phyloP scores from a whole-genome alignment of 2,888 invertebrate species.

The Lucinisca nassula region DNA sequence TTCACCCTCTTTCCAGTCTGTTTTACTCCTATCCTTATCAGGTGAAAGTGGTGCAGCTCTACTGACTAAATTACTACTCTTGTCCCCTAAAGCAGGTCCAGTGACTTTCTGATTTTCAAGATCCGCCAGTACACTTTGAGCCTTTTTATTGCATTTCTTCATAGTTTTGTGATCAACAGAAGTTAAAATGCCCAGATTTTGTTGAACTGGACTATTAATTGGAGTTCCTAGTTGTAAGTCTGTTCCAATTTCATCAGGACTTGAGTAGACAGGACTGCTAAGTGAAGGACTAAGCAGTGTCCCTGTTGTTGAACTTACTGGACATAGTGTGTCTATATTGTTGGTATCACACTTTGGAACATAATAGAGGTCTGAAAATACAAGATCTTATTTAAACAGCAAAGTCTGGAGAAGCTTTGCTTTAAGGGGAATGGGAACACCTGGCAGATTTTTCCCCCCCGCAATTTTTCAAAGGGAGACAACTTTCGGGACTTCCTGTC shows the following conservation, averaged over 20 bases:
- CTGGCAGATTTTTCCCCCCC: too few species aligned
- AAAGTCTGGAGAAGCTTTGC: too few species aligned
- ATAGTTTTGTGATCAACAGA: not conserved
- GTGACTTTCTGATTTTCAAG: not conserved
- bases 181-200: not conserved
- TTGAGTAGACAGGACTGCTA: not conserved
- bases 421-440: too few species aligned
- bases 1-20: constrained; percentile 60
- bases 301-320: not conserved
- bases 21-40: not conserved
- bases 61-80: not conserved
- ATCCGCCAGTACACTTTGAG: not conserved
- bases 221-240: constrained; percentile 1
- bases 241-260: not conserved
- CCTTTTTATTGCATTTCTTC: not conserved
- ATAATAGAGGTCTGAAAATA: not conserved
- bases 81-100: not conserved
- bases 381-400: too few species aligned
- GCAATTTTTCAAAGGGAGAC: too few species aligned
- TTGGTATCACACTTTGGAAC: not conserved
- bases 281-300: constrained; percentile 6
- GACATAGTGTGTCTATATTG: not conserved
- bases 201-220: not conserved
- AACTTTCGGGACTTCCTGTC: too few species aligned
- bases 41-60: not conserved